phyloP scores from a whole-genome alignment of 2,113 vertebrate genomes.

The Macaca mulatta region DNA sequence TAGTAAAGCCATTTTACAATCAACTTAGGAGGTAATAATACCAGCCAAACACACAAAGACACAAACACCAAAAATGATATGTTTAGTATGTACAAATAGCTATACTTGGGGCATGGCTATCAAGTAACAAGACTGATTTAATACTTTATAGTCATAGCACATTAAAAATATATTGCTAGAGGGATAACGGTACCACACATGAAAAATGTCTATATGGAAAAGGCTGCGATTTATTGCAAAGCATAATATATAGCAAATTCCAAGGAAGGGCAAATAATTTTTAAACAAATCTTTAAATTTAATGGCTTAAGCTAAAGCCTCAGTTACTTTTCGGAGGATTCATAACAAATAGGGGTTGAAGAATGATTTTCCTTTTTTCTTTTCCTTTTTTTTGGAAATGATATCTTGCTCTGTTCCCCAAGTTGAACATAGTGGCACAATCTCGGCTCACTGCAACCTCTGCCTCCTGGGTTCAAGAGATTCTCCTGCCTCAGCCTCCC shows the following conservation, averaged over 20 bases:
- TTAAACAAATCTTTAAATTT: background rate
- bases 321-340: constrained; percentile 88
- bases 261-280: background rate
- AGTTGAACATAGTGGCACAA: rapidly evolving
- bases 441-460: too few species aligned
- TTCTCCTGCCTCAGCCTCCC: too few species aligned
- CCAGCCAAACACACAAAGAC: background rate
- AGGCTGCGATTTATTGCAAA: background rate
- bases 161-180: constrained; percentile 31
- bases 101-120: background rate
- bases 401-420: too few species aligned
- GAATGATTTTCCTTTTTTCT: background rate
- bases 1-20: constrained; percentile 18
- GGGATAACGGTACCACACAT: background rate
- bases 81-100: background rate
- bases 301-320: background rate
- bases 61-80: background rate
- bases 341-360: constrained; percentile 83
- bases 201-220: constrained; percentile 31
- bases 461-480: too few species aligned
- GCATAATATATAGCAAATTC: constrained; percentile 43
- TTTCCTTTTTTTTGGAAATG: background rate
- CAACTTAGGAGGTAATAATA: constrained; percentile 22
- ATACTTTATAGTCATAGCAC: background rate
- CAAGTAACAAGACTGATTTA: constrained; percentile 43